Base-by-base conservation (phyloP, 1,140 invertebrate genomes). In the Drosophila subpulchrella region DNA sequence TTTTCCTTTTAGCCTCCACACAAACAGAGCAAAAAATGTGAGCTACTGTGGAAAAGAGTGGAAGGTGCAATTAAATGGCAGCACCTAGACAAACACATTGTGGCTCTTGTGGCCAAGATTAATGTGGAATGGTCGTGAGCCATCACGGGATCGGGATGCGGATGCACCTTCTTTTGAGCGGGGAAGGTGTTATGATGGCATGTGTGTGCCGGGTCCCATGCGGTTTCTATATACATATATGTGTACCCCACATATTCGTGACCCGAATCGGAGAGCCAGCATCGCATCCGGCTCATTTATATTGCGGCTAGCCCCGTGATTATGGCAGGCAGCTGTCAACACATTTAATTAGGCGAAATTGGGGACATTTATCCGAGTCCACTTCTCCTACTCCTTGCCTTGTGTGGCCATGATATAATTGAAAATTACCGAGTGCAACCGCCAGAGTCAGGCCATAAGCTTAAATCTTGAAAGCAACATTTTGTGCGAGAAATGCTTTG, bases 281-380 rank as follows among this genome's bases (percentile, higher is more conserved):
- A 73, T 68, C 51, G 51, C 57, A 73, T 65, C 51, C 32, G 20
- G 75, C 68, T 77, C 75, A 86, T 83, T 86, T 86, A 61, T 76
- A 75, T 75, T 86, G 81, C 54, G 78, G 78, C 63, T 57, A 44
- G 53, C 61, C 38, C 34, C 75, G 48, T 82, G 76, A 88, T 88
- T 78, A 79, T 72, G 61, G 56, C 81, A 57, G 74, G 11, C 74
- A 60, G 51, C 57, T 77, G 74, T 68, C 56, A 78, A 78, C 63
- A 78, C 53, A 70, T 76, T 75, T 86, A 86, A 86, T 86, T 88
- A 82, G 78, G 78, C 70, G 59, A 77, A 86, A 82, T 88, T 81
- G 71, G 62, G 24, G 57, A 42, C 48, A 77, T 60, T 68, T 67
- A 62, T 62, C 44, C 42, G 12, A 20, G 24, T 54, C 39, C 24